phyloP scores from a whole-genome alignment of 1,140 invertebrate species.

The Eumeta japonica region DNA sequence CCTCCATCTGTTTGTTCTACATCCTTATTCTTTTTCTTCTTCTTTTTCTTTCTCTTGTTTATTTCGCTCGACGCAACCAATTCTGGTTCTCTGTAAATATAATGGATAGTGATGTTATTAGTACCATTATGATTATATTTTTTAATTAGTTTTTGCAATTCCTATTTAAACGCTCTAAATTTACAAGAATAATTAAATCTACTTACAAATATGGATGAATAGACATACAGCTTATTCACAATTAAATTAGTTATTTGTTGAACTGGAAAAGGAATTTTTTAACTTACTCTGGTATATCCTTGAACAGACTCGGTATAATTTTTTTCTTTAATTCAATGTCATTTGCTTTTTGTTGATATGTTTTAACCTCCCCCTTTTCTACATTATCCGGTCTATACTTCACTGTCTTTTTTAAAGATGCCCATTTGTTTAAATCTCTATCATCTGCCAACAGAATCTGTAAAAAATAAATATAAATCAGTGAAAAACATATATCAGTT shows the following conservation, averaged over 20 bases:
- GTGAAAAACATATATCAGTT: no score
- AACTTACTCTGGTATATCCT: slow-evolving; percentile 52
- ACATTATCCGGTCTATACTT: slow-evolving; percentile 74
- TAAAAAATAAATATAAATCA: slow-evolving; percentile 20
- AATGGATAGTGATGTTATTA: no score
- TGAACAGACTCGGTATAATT: slow-evolving; percentile 81
- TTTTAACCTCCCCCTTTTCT: slow-evolving; percentile 78
- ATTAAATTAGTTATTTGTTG: no score
- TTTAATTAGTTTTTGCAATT: no score
- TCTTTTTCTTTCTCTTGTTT: slow-evolving; percentile 33
- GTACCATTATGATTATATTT: no score
- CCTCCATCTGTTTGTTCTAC: not conserved
- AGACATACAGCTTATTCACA: no score
- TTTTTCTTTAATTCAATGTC: slow-evolving; percentile 77
- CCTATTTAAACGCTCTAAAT: no score
- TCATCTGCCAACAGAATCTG: slow-evolving; percentile 89
- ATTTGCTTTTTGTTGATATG: slow-evolving; percentile 72
- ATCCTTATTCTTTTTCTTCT: slow-evolving; percentile 25
- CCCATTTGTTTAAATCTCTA: slow-evolving; percentile 93
- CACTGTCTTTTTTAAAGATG: slow-evolving; percentile 86
- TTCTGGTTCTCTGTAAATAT: slow-evolving; percentile 39
- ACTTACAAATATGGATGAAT: no score
- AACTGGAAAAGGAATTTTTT: no score
- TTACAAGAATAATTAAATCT: no score
- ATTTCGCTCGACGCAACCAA: slow-evolving; percentile 31